Percentiles rank a stretch among this genome's conserved stretches.
phyloP scores from a whole-genome alignment of 2,797 vertebrate species.

The Trichosurus vulpecula region DNA sequence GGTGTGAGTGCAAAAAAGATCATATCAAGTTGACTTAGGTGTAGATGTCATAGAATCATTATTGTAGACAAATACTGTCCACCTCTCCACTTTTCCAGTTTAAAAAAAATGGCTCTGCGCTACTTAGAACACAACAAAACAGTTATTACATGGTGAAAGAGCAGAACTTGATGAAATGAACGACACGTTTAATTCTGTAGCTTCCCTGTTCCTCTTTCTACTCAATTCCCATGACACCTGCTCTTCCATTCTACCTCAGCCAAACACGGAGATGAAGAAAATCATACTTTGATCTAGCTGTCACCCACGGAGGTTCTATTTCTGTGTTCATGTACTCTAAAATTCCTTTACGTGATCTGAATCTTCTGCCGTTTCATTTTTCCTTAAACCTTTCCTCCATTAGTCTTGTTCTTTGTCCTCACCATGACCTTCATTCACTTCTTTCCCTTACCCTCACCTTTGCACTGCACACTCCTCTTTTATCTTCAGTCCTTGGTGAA shows the following conservation, averaged over 20 bases:
- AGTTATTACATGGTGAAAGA: background rate
- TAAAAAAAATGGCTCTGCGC: background rate
- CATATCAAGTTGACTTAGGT: background rate
- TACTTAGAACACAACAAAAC: background rate
- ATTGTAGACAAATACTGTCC: background rate
- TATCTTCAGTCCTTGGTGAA: background rate
- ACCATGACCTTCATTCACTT: background rate
- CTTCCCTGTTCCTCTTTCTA: background rate
- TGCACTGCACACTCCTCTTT: background rate
- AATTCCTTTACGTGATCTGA: background rate
- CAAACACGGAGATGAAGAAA: background rate
- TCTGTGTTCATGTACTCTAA: background rate
- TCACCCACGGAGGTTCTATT: background rate
- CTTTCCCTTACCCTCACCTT: background rate
- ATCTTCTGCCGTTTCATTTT: background rate
- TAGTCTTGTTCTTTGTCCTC: background rate
- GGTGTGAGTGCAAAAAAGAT: background rate
- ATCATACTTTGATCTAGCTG: background rate
- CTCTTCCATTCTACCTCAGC: background rate
- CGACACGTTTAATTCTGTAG: background rate
- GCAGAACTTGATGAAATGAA: background rate
- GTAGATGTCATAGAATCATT: background rate
- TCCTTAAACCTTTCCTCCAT: background rate
- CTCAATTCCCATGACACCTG: background rate
- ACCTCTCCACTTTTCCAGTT: background rate